Base-by-base conservation (phyloP, 1,140 invertebrate species). In the Neodiprion fabricii region DNA sequence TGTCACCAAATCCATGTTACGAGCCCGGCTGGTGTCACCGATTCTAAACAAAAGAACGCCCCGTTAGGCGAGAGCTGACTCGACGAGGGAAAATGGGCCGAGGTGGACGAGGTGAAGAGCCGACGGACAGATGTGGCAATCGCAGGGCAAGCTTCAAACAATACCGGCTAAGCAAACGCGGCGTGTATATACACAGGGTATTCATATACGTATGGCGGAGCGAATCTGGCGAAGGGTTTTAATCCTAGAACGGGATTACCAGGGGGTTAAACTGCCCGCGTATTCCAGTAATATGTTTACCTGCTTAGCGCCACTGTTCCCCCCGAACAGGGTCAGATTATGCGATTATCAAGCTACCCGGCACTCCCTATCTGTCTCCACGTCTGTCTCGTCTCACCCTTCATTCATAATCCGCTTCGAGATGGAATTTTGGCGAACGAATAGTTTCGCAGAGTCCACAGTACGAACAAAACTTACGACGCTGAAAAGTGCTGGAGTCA, bases 231-330 rank as follows among this genome's bases (percentile, higher is more conserved):
- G 53, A 61, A 61, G 50, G 67, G 23, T 71, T 77, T 75, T 77
- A 77, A 77, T 77, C 74, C 74, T 77, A 48, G 28, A 48, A 17
- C 40, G 49, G 76, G 74, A 77, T 77, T 77, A 77, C 48, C 71
- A n/a, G 49, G 74, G 76, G 74, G 71, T 77, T 77, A 77, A 77
- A 75, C 67, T 77, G 74, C 75, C 76, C 76, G 40, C 1, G 71
- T 65, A 72, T 72, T 76, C 72, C 72, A 65, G 74, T 74, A 77
- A 77, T 77, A 77, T 75, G 76, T 77, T 77, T 72, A 73, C 66
- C 68, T 67, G 70, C 50, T 65, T 47, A 69, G 72, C 67, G 65
- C 14, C 48, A 67, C 65, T 53, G 68, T 61, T 76, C 75, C 70
- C 61, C 70, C 67, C 72, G 66, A 47, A 14, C 70, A 53, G 68